Base-by-base conservation (phyloP, 2,113 vertebrate genomes). In the Tetrax tetrax region DNA sequence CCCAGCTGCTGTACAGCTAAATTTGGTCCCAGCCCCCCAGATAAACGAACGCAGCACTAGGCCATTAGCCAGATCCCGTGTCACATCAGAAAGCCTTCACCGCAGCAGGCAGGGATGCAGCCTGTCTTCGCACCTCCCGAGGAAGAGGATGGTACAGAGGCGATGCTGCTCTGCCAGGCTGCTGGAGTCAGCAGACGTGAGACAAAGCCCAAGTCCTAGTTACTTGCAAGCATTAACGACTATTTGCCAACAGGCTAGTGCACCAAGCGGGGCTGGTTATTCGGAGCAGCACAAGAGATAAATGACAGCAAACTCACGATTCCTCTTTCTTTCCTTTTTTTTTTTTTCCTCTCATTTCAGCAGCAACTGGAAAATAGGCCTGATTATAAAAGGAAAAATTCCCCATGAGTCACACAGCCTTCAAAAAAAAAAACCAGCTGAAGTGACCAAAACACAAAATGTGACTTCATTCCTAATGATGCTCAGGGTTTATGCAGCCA, bases 381-480 rank as follows among this genome's bases (percentile, higher is more conserved):
- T 57, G 24, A 41, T 91, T 27, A 48, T 6, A 51, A 38, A 65
- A 22, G 61, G 14, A 81, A 60, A 50, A 83, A 63, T 22, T 65
- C 31, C 25, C 47, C 37, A 6, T 0, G 9, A 65, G 41, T 60
- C 48, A 86, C 0, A 0, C 18, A 5, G 16, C 56, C 63, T n/a
- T 43, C 80, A 70, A 48, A 48, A 60, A 50, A 35, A 69, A 60
- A 38, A 61, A 35, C 51, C 38, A 71, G 19, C 24, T 3, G 0
- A 74, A 89, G 45, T 28, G 75, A 76, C 91, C 84, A 45, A 84
- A 93, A 41, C 41, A 33, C 23, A 48, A 65, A 53, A 90, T 12
- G 10, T 47, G 21, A 59, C 15, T 33, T 78, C 31, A 14, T 21
- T 72, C 72, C 56, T 33, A 54, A 25, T 0, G 19, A 61, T 14